phyloP scores from a whole-genome alignment of 2,888 invertebrate genomes.

The Imbricaverruca yamaguchii region DNA sequence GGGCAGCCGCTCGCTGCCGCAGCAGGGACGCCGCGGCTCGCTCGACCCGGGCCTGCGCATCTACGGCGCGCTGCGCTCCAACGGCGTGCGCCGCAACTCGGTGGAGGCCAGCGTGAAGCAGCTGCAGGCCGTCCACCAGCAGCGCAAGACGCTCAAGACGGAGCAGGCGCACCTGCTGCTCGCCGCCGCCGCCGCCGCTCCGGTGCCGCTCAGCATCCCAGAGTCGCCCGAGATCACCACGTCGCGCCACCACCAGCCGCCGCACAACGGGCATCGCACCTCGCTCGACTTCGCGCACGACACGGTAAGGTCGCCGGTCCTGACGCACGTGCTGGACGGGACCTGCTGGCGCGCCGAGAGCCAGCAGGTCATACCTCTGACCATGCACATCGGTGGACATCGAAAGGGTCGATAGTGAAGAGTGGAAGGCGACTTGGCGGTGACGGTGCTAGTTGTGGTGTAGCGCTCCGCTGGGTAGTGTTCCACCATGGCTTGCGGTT shows the following conservation, averaged over 20 bases:
- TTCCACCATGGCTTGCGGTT: too few species aligned
- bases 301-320: neutral
- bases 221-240: constrained; percentile 9
- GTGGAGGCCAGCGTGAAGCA: constrained; percentile 20
- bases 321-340: neutral
- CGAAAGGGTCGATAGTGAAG: too few species aligned
- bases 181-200: neutral
- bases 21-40: constrained; percentile 7
- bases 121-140: constrained; percentile 5
- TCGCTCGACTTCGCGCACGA: neutral
- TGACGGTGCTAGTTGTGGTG: too few species aligned
- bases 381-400: too few species aligned
- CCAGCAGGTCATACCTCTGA: too few species aligned
- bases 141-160: constrained; percentile 8
- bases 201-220: neutral
- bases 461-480: too few species aligned
- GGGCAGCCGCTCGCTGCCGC: constrained; percentile 3
- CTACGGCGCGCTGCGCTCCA: constrained; percentile 14
- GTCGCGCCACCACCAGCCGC: neutral
- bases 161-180: neutral
- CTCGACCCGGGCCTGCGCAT: constrained; percentile 14
- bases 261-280: neutral
- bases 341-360: too few species aligned
- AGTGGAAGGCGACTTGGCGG: too few species aligned
- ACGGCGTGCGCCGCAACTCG: constrained; percentile 1